A percentile compares a stretch with the other conserved stretches of the same genome.
Conservation (phyloP, 2,113 vertebrate genomes). For the Tamias sibiricus region DNA sequence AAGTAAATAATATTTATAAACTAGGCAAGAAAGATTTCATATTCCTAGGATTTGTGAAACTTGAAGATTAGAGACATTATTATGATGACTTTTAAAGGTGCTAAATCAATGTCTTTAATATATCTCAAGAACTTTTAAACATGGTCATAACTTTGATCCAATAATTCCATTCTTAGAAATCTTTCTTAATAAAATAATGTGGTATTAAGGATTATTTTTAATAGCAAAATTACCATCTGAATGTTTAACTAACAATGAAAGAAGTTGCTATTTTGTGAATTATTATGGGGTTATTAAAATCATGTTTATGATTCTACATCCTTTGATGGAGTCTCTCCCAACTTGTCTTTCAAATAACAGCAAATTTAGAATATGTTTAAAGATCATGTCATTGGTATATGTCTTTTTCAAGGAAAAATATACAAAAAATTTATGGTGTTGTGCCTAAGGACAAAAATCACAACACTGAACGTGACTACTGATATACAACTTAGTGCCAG, state of each 20-base stretch:
- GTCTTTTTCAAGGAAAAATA: neutral
- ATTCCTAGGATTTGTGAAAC: neutral
- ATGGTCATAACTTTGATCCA: neutral
- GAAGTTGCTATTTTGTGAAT: neutral
- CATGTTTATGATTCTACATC: conserved; percentile 12
- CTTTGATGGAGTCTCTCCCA: neutral
- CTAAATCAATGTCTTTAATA: neutral
- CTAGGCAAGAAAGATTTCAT: conserved; percentile 16
- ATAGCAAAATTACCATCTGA: neutral
- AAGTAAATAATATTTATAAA: conserved; percentile 15
- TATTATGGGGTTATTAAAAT: conserved; percentile 10
- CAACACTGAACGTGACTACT: neutral
- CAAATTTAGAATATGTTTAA: neutral
- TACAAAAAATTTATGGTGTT: neutral
- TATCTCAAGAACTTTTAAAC: neutral
- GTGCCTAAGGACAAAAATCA: neutral
- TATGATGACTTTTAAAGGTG: neutral
- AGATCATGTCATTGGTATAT: neutral
- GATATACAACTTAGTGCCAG: neutral
- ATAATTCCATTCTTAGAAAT: neutral
- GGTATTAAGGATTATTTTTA: conserved; percentile 11
- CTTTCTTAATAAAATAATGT: conserved; percentile 28
- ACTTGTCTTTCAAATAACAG: conserved; percentile 4
- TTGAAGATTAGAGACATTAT: neutral
- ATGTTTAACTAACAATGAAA: neutral